Percentiles rank a stretch among this genome's conserved stretches.
Conservation (phyloP, 2,888 invertebrate species). For the Omphaloscelis lunosa region DNA sequence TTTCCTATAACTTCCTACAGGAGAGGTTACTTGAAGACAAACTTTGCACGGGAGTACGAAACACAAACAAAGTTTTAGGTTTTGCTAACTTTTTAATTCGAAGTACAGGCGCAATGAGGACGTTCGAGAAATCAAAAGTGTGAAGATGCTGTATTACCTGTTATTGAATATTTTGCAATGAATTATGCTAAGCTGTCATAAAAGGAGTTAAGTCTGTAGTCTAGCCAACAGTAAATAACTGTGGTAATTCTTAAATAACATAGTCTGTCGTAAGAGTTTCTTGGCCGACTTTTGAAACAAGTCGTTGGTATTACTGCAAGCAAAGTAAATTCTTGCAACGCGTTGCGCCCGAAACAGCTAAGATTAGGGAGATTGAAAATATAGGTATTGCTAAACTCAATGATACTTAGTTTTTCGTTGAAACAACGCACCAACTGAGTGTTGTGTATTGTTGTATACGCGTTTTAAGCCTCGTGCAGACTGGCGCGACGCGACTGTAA, state of each 20-base stretch:
- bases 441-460: not conserved
- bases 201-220: constrained; percentile 40
- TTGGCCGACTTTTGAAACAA: constrained; percentile 66
- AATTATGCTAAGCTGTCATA: constrained; percentile 37
- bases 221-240: constrained; percentile 39
- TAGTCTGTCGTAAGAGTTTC: constrained; percentile 63
- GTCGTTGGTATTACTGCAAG: constrained; percentile 51
- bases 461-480: no score
- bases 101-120: not conserved
- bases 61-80: not conserved
- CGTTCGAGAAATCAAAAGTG: constrained; percentile 24
- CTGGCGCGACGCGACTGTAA: no score
- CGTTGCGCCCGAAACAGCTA: constrained; percentile 18
- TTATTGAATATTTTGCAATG: constrained; percentile 25
- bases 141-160: not conserved
- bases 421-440: not conserved
- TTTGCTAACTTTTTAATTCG: constrained; percentile 10
- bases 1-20: not conserved
- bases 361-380: not conserved
- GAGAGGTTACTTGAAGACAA: not conserved
- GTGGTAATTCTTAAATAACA: constrained; percentile 61
- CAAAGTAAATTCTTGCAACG: constrained; percentile 44
- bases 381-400: not conserved
- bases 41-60: not conserved
- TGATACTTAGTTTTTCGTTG: constrained; percentile 1